Base-by-base conservation (phyloP, 2,888 invertebrate species). In the Aleiodes testaceus region DNA sequence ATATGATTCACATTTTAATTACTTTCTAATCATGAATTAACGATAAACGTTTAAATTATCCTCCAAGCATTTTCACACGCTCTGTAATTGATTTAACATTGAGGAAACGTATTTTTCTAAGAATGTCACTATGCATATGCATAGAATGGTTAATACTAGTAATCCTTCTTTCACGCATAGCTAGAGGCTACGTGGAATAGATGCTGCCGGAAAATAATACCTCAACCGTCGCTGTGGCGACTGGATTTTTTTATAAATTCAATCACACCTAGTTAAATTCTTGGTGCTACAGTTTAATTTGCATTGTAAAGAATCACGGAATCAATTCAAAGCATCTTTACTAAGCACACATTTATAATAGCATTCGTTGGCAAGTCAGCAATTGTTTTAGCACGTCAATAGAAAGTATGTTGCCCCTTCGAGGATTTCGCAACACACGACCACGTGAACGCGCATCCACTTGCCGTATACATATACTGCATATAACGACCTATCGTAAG, bases 391-490 rank as follows among this genome's bases (percentile, higher is more conserved):
- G 59, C 59, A 52, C 66, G 61, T 71, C 66, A 71, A 71, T 71
- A 71, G 66, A 71, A 71, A 71, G 71, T 71, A 72, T 72, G 64
- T 64, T 47, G 49, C 69, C 61, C 45, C 64, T 42, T 42, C 30
- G 69, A 42, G 69, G 53, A 74, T 72, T 74, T 70, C 67, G 72
- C 70, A 72, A 71, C 47, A 18, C 16, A 16, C 47, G 59, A 66
- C 59, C 70, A 66, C 22, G 50, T 66, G 66, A 70, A 66, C 66
- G 70, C 55, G 47, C 70, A 70, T 70, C 70, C 44, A 70, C 55
- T 47, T 47, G 42, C 49, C 11, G 26, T 52, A 61, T 30, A 69
- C 49, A 50, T 26, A 26, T 50, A 63, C 11, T 67, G 36, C 42
- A 14, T 16, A 59, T 42, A 66, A 16, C 64, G 20, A 64, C 64